Evolutionary conservation across 2,888 invertebrate species (phyloP), one percentile per base, ranked within the genome.

Genomic region (Tipula lateralis): DNA sequence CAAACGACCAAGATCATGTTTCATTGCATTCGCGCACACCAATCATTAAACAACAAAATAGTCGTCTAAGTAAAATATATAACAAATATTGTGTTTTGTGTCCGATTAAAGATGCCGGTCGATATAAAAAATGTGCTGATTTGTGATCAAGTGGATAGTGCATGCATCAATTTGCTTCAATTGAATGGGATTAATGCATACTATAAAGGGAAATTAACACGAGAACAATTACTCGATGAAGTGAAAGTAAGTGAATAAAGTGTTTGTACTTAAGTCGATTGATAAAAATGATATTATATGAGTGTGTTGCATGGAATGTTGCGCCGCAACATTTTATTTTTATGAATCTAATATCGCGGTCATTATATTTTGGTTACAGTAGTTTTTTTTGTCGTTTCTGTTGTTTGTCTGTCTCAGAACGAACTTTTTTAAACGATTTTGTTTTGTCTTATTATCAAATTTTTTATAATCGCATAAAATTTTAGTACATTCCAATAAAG

Each of bases 91-190:
- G 32, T 36, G 83, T 13, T 29, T 85, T 32, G n/a, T 44, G 44
- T 7, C n/a, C 24, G 66, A 66, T 24, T 50, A 29, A 89, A 88
- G 86, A 92, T 93, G 93, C 91, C 89, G 85, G 89, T 94, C 87
- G 91, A 93, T 86, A 93, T 97, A 85, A 93, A 93, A 88, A 94
- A 93, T 86, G 97, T 99, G 85, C 91, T 99, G 85, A 95, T 99
- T 87, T 96, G 97, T 87, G 99, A 99, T 90, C 96, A 97, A 34
- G 96, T 99, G 1, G 97, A 98, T 88, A 91, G 93, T 24, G 93
- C 95, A 86, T 99, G 99, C 90, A 94, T 95, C 1, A 93, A 96
- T 86, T 93, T 98, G 81, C 92, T 99, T 29, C 91, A 93, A 86
- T 91, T 93, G 50, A 93, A 96, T 88, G 95, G 95, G 29, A 95